phyloP scores from a whole-genome alignment of 2,888 invertebrate species.

The Polydrusus cervinus region DNA sequence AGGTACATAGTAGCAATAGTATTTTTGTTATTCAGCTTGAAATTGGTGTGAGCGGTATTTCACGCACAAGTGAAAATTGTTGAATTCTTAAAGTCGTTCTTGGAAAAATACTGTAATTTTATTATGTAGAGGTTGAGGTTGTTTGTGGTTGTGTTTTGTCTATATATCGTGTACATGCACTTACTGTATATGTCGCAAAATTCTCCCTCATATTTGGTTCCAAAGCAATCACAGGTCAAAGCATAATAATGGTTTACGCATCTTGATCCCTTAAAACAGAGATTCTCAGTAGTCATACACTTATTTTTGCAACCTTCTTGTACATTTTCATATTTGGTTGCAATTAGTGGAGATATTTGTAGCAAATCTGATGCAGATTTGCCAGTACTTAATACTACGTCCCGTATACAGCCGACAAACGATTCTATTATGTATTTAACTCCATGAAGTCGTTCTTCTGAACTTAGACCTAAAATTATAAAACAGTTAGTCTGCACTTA shows the following conservation, averaged over 20 bases:
- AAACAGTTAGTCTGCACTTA: background rate
- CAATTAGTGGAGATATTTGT: conserved; percentile 87
- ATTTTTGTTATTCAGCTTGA: too few species aligned
- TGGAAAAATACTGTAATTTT: too few species aligned
- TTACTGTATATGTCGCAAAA: conserved; percentile 93
- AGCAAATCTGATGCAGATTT: conserved; percentile 88
- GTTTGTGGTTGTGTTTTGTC: too few species aligned
- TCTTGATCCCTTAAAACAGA: conserved; percentile 89
- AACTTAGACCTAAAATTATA: conserved; percentile 80
- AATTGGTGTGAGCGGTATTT: too few species aligned
- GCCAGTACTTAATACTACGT: conserved; percentile 89
- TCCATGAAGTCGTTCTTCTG: conserved; percentile 90
- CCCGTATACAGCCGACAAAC: conserved; percentile 92
- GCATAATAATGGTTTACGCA: conserved; percentile 95
- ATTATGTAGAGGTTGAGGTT: too few species aligned
- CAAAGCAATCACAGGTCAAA: conserved; percentile 94
- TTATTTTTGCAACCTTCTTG: conserved; percentile 91
- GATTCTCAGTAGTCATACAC: conserved; percentile 85
- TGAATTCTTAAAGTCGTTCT: too few species aligned
- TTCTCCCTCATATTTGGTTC: conserved; percentile 92
- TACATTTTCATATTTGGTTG: conserved; percentile 91
- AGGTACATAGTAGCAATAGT: too few species aligned
- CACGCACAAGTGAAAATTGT: too few species aligned
- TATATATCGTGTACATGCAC: conserved; percentile 63
- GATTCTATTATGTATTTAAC: conserved; percentile 95